Conservation (phyloP, 2,797 vertebrate genomes). For the Aplochiton taeniatus region DNA sequence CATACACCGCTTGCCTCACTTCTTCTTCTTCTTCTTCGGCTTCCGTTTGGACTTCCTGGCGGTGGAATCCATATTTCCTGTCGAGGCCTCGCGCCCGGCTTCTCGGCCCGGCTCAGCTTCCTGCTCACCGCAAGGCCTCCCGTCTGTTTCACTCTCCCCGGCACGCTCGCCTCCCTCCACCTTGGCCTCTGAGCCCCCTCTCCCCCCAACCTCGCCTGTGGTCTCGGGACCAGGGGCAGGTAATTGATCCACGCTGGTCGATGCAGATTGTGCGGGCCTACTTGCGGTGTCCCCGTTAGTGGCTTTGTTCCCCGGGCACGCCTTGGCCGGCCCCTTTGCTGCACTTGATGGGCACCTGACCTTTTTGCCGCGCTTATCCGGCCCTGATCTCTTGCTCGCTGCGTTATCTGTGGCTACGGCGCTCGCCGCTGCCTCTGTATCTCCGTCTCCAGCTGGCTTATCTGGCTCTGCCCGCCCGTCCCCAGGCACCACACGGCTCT, state of each 20-base stretch:
- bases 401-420: constrained; percentile 48
- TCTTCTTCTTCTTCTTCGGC: constrained; percentile 34
- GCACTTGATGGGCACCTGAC: constrained; percentile 54
- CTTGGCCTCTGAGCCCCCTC: constrained; percentile 2
- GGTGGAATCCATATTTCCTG: constrained; percentile 35
- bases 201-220: constrained; percentile 5
- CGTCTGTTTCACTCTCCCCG: constrained; percentile 11
- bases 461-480: constrained; percentile 35
- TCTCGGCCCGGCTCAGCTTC: background rate
- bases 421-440: constrained; percentile 35
- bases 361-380: constrained; percentile 50
- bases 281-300: constrained; percentile 41
- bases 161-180: background rate
- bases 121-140: too few relatives aligned
- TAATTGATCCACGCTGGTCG: constrained; percentile 19
- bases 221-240: constrained; percentile 16
- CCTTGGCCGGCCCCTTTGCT: constrained; percentile 15
- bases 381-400: constrained; percentile 41
- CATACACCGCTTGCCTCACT: constrained; percentile 10
- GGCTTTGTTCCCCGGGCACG: constrained; percentile 34
- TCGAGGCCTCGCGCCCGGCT: constrained; percentile 7
- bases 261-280: constrained; percentile 34
- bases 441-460: constrained; percentile 56
- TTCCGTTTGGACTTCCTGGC: constrained; percentile 45
- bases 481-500: constrained; percentile 30